Evolutionary conservation across 2,797 vertebrate species (phyloP).

Genomic region (Galagoides demidoff): DNA sequence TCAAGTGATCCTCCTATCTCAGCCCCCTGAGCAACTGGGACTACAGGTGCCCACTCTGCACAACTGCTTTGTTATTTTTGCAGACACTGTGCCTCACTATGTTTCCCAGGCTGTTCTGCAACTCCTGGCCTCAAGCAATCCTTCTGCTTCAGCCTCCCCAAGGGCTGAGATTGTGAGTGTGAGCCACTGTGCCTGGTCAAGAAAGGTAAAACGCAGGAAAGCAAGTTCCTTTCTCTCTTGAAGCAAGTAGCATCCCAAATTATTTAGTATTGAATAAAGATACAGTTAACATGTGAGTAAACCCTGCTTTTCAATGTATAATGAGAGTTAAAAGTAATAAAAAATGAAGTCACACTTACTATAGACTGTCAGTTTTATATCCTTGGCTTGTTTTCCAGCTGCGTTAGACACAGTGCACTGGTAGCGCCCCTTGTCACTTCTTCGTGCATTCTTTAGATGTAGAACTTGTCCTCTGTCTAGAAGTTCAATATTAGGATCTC

Average conservation of each 20-base stretch:
- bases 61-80: not conserved
- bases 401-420: slow-evolving; percentile 93
- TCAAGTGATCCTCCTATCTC: not conserved
- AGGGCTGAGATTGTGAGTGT: not conserved
- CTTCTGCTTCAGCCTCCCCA: not conserved
- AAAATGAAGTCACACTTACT: slow-evolving; percentile 86
- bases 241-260: not conserved
- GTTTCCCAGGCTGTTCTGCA: not conserved
- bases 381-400: slow-evolving; percentile 94
- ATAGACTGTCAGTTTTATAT: slow-evolving; percentile 92
- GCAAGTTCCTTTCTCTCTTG: not conserved
- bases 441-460: slow-evolving; percentile 91
- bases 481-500: slow-evolving; percentile 93
- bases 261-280: not conserved
- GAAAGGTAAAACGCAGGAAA: not conserved
- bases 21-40: not conserved
- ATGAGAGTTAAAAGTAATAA: not conserved
- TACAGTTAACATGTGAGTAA: not conserved
- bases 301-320: not conserved
- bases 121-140: not conserved
- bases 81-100: not conserved
- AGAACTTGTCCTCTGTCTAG: slow-evolving; percentile 91
- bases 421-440: slow-evolving; percentile 95
- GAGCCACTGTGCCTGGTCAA: not conserved
- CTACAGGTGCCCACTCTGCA: not conserved